Evolutionary conservation across 2,113 vertebrate genomes (phyloP), one percentile per base, ranked within the genome.

Genomic region (Rhinolophus ferrumequinum): DNA sequence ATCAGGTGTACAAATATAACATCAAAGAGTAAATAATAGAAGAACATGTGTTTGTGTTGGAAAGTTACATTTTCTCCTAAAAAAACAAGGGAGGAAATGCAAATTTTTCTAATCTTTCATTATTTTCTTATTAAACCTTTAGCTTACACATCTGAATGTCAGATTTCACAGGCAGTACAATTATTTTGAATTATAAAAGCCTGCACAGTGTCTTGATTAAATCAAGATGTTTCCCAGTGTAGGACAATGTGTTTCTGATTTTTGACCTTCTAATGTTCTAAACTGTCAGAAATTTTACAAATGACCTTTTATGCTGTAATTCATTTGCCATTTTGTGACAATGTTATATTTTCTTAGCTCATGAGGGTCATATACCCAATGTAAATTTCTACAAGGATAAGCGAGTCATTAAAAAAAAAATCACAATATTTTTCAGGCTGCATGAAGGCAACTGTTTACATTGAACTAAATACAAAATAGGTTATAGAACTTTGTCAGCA

Each of bases 261-360:
- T 98, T 94, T 98, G 97, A 98, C 97, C 94, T 98, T 98, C 96
- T 97, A 85, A 97, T 90, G 12, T 96, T 96, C 52, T 96, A 94
- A 84, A 92, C 66, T 97, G 95, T 97, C 98, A 98, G 79, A 98
- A 96, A 96, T 96, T 92, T 97, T 95, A 18, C 9, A 98, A 98
- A 92, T 97, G 95, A 98, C 95, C 95, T 98, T 98, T 98, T 81
- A 95, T 82, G 47, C 24, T 87, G 38, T 73, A 96, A 93, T 89
- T 96, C 93, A 95, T 97, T 97, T 98, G 77, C 69, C 76, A 97
- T 97, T 98, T 98, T 93, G 10, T 96, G 86, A 95, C 94, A 97
- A 95, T 47, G 54, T 88, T 60, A 82, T 82, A 96, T 96, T 98
- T 97, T 97, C 41, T 12, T 94, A 62, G 26, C 30, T 92, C 38